phyloP scores from a whole-genome alignment of 2,888 invertebrate genomes.

The Xestia sexstrigata region DNA sequence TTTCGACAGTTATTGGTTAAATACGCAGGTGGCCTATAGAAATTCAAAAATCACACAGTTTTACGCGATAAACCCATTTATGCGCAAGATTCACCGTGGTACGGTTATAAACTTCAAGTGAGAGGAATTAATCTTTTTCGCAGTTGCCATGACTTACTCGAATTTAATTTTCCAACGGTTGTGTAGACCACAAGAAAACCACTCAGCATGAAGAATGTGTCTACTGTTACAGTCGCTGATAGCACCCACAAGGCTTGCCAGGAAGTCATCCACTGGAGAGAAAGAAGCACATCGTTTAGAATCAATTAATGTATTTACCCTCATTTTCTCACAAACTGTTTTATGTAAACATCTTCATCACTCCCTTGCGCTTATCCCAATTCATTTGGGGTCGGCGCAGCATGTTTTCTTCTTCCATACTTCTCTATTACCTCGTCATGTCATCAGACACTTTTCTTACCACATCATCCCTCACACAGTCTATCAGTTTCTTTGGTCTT shows the following conservation, averaged over 20 bases:
- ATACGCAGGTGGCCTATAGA: background rate
- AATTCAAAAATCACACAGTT: background rate
- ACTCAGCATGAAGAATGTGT: conserved; percentile 90
- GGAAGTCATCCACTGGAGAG: conserved; percentile 77
- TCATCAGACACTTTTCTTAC: no score
- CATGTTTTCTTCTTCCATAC: no score
- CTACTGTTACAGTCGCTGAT: conserved; percentile 88
- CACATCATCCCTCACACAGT: no score
- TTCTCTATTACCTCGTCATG: no score
- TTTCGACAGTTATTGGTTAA: background rate
- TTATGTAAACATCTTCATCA: background rate
- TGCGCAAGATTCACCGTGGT: background rate
- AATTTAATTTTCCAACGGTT: conserved; percentile 75
- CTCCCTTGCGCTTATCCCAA: no score
- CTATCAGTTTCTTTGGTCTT: no score
- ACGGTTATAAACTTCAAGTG: background rate
- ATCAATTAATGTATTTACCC: background rate
- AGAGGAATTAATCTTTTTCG: background rate
- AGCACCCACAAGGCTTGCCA: conserved; percentile 78
- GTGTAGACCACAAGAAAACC: conserved; percentile 81
- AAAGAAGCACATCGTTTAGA: conserved; percentile 1
- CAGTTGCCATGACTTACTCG: conserved; percentile 69
- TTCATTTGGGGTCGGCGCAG: no score
- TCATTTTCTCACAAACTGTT: background rate
- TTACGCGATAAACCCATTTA: background rate